Evolutionary conservation across 2,888 invertebrate genomes (phyloP).

Genomic region (Bedellia somnulentella): DNA sequence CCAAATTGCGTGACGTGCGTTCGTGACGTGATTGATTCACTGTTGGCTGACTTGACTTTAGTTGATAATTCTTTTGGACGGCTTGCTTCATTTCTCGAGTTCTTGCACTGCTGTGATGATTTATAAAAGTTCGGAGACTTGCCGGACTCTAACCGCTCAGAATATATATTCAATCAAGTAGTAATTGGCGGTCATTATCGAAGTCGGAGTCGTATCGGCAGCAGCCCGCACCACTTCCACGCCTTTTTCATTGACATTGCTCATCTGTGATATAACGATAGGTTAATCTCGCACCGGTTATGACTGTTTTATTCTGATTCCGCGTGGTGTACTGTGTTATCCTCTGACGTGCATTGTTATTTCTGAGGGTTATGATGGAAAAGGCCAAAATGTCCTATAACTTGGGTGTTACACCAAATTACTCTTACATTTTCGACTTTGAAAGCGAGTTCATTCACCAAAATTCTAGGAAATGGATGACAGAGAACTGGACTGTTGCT

Average conservation of each 20-base stretch:
- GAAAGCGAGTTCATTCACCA: conserved; percentile 93
- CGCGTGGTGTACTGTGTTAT: conserved; percentile 17
- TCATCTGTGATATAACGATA: conserved; percentile 52
- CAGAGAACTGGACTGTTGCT: conserved; percentile 92
- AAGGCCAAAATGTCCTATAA: conserved; percentile 43
- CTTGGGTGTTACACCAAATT: conserved; percentile 74
- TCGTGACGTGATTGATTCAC: conserved; percentile 2
- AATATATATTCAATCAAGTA: conserved; percentile 39
- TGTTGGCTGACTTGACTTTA: not conserved
- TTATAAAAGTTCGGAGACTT: conserved; percentile 22
- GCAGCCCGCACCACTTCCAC: conserved; percentile 25
- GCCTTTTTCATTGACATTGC: conserved; percentile 28
- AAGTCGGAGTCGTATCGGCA: conserved; percentile 25
- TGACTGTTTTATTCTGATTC: conserved; percentile 21
- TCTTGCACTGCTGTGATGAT: conserved; percentile 19
- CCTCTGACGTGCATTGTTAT: conserved; percentile 3
- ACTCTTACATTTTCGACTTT: conserved; percentile 93
- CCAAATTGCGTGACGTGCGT: too few relatives aligned
- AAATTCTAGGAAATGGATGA: conserved; percentile 91
- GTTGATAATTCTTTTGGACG: not conserved
- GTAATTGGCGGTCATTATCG: conserved; percentile 32
- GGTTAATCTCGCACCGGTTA: conserved; percentile 44
- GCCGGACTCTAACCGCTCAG: conserved; percentile 34
- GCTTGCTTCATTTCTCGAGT: conserved; percentile 1
- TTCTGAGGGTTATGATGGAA: conserved; percentile 11